Evolutionary conservation across 2,797 vertebrate species (phyloP).

Genomic region (Rhabdomys pumilio): DNA sequence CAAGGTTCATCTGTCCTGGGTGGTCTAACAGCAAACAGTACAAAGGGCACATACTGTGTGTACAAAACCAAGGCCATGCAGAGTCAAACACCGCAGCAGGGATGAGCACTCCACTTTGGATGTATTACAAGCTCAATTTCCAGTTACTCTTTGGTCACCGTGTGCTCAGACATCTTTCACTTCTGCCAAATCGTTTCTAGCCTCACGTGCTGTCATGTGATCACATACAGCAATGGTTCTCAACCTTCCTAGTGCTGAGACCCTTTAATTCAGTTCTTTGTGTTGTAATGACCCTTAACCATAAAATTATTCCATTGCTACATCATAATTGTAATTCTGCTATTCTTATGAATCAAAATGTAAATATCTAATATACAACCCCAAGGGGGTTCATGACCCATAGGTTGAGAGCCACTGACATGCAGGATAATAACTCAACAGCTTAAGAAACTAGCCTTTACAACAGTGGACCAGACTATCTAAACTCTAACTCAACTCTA

Average conservation of each 20-base stretch:
- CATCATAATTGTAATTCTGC: not conserved
- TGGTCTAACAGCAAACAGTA: not conserved
- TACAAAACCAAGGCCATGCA: not conserved
- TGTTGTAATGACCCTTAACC: not conserved
- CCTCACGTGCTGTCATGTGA: not conserved
- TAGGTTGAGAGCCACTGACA: not conserved
- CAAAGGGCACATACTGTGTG: not conserved
- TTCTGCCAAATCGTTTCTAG: not conserved
- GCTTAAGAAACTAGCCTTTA: not conserved
- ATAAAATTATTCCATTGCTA: not conserved
- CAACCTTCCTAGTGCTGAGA: not conserved
- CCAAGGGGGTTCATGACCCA: not conserved
- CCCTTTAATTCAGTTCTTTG: not conserved
- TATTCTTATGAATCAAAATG: not conserved
- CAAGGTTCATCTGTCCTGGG: not conserved
- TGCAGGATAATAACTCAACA: not conserved
- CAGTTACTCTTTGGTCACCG: not conserved
- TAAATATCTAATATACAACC: not conserved
- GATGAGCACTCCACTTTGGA: not conserved
- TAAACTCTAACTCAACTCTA: slow-evolving; percentile 11
- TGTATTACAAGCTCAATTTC: not conserved
- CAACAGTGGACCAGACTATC: not conserved
- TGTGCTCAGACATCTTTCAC: not conserved
- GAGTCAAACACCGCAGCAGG: no score
- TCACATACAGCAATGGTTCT: not conserved